phyloP scores from a whole-genome alignment of 2,113 vertebrate species.

The Charadrius vociferus region DNA sequence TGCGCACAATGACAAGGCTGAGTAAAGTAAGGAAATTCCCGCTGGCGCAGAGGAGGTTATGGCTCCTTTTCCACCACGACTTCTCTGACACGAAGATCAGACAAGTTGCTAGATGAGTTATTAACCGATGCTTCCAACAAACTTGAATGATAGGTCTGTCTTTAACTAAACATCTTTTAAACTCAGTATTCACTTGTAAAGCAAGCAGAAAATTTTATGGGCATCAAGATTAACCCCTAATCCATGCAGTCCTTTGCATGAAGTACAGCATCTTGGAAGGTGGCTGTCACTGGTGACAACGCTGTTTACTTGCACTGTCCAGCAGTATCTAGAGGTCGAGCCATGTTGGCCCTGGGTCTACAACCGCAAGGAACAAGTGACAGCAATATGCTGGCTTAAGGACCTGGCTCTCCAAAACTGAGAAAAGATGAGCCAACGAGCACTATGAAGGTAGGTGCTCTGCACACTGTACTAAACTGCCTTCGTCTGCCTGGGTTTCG shows the following conservation, averaged over 20 bases:
- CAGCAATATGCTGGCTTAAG: not conserved
- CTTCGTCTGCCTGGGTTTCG: not conserved
- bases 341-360: not conserved
- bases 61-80: not conserved
- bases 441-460: not conserved
- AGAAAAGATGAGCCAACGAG: not conserved
- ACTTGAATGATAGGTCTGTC: not conserved
- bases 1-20: not conserved
- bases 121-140: not conserved
- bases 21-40: not conserved
- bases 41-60: not conserved
- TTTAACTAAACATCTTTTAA: not conserved
- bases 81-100: not conserved
- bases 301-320: not conserved
- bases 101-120: not conserved
- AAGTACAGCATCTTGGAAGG: not conserved
- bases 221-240: not conserved
- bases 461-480: fast-evolving
- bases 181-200: not conserved
- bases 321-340: not conserved
- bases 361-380: not conserved
- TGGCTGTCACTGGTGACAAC: not conserved
- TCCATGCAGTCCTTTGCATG: not conserved
- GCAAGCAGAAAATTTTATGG: not conserved
- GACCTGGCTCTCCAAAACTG: not conserved